Evolutionary conservation across 2,797 vertebrate species (phyloP).

Genomic region (Alfaro cultratus): DNA sequence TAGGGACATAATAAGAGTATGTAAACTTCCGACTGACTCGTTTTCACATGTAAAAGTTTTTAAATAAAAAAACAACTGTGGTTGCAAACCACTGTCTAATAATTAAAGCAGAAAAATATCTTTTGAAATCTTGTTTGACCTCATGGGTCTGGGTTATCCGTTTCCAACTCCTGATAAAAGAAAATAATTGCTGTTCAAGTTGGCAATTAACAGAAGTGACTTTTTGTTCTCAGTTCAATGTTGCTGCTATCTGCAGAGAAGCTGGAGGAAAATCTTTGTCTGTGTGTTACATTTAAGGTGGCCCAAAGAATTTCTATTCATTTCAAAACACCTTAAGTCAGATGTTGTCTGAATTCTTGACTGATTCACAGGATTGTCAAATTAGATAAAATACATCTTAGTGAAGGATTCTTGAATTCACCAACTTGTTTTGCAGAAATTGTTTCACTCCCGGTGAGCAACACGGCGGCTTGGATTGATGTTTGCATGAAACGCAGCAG

Average conservation of each 20-base stretch:
- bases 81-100: background rate
- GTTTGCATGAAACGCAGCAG: no score
- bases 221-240: background rate
- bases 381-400: conserved; percentile 56
- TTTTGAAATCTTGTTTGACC: background rate
- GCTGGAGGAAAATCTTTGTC: background rate
- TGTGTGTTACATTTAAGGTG: background rate
- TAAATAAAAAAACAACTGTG: background rate
- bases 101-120: background rate
- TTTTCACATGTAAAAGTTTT: background rate
- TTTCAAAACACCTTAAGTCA: conserved; percentile 5
- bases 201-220: background rate
- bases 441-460: background rate
- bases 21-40: background rate
- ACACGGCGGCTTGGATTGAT: background rate
- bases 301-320: background rate
- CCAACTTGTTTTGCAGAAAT: conserved; percentile 51
- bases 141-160: background rate
- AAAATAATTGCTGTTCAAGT: background rate
- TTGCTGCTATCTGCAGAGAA: background rate
- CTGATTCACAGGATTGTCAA: conserved; percentile 49
- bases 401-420: conserved; percentile 41
- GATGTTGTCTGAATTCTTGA: conserved; percentile 40
- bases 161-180: background rate
- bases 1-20: background rate